Evolutionary conservation across 2,888 invertebrate species (phyloP).

Genomic region (Cephalotes varians): DNA sequence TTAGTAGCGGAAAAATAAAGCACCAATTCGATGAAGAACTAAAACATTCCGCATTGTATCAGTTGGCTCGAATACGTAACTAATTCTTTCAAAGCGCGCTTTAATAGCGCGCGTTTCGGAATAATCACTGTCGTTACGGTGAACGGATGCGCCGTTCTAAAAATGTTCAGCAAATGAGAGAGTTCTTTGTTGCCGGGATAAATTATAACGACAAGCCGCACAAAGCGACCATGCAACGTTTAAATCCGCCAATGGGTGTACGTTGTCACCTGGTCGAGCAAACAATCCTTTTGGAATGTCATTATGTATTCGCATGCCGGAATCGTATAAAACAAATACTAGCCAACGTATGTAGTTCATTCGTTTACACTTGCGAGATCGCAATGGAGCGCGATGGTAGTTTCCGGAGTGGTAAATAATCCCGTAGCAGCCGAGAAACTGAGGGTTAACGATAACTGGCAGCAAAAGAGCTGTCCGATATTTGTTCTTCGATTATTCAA

Average conservation of each 20-base stretch:
- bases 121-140: constrained; percentile 17
- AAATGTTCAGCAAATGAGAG: constrained; percentile 33
- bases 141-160: constrained; percentile 15
- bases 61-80: background rate
- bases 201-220: constrained; percentile 36
- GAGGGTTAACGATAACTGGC: constrained; percentile 51
- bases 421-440: constrained; percentile 1
- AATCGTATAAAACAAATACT: constrained; percentile 50
- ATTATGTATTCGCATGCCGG: constrained; percentile 38
- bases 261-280: constrained; percentile 36
- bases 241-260: constrained; percentile 28
- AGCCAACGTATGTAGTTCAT: constrained; percentile 11
- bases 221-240: constrained; percentile 31
- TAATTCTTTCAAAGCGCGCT: background rate
- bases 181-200: constrained; percentile 36
- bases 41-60: constrained; percentile 22
- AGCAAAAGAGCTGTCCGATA: constrained; percentile 56
- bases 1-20: constrained; percentile 25
- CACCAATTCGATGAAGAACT: constrained; percentile 26
- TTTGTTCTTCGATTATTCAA: constrained; percentile 48
- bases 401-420: constrained; percentile 58
- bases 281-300: constrained; percentile 44
- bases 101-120: constrained; percentile 14
- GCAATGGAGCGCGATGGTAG: constrained; percentile 25
- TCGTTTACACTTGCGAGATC: constrained; percentile 17